phyloP scores from a whole-genome alignment of 2,888 invertebrate species.

The Crioceris asparagi region DNA sequence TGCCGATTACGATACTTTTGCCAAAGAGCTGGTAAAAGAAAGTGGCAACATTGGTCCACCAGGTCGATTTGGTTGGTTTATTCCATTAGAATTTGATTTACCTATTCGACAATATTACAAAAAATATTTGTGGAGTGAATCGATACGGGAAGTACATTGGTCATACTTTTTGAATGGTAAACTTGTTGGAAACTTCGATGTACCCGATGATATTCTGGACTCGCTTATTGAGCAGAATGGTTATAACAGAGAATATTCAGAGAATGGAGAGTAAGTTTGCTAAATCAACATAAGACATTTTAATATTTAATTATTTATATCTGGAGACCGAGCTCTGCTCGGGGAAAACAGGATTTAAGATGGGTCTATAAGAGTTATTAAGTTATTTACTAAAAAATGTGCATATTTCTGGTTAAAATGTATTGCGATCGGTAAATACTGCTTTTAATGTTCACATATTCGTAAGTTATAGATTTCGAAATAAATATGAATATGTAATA shows the following conservation, averaged over 20 bases:
- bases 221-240: slow-evolving; percentile 5
- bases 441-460: too few species aligned
- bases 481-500: too few species aligned
- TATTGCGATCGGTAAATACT: too few species aligned
- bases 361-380: too few species aligned
- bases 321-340: too few species aligned
- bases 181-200: slow-evolving; percentile 41
- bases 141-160: slow-evolving; percentile 40
- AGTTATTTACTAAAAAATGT: too few species aligned
- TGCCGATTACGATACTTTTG: slow-evolving; percentile 46
- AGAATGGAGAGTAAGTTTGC: slow-evolving; percentile 14
- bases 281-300: too few species aligned
- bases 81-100: slow-evolving; percentile 38
- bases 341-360: too few species aligned
- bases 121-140: slow-evolving; percentile 24
- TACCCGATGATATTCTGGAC: slow-evolving; percentile 24
- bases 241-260: slow-evolving; percentile 8
- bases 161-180: slow-evolving; percentile 40
- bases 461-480: too few species aligned
- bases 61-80: slow-evolving; percentile 56
- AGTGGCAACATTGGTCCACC: slow-evolving; percentile 44
- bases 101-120: slow-evolving; percentile 21
- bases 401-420: too few species aligned
- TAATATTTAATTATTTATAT: too few species aligned
- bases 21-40: slow-evolving; percentile 39